Evolutionary conservation across 2,113 vertebrate genomes (phyloP).

Genomic region (Triplophysa dalaica): DNA sequence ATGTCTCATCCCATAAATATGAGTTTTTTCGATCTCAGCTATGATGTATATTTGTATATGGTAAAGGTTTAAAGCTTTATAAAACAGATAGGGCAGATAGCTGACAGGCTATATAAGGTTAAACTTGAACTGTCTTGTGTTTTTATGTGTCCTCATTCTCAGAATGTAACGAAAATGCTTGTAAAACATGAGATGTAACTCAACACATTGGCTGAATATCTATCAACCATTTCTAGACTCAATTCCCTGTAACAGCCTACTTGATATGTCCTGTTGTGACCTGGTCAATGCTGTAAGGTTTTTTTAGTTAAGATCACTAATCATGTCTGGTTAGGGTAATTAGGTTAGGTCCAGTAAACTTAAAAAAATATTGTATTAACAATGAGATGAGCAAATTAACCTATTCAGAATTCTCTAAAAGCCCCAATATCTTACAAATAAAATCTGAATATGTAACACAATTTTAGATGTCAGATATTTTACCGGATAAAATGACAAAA

Average conservation of each 20-base stretch:
- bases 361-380: not conserved
- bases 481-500: too few relatives aligned
- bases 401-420: too few relatives aligned
- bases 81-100: not conserved
- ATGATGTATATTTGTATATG: not conserved
- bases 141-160: constrained; percentile 17
- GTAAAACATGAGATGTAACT: constrained; percentile 44
- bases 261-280: not conserved
- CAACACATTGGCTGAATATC: constrained; percentile 25
- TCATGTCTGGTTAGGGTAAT: too few relatives aligned
- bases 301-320: not conserved
- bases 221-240: constrained; percentile 7
- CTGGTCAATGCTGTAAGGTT: not conserved
- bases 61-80: not conserved
- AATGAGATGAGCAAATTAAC: too few relatives aligned
- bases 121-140: not conserved
- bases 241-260: not conserved
- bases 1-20: not conserved
- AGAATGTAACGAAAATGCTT: constrained; percentile 13
- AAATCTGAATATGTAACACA: too few relatives aligned
- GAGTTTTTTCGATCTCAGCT: not conserved
- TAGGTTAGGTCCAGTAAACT: too few relatives aligned
- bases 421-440: too few relatives aligned
- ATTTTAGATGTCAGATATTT: too few relatives aligned
- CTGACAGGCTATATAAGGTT: not conserved